Evolutionary conservation across 1,140 invertebrate genomes (phyloP), one percentile per base, ranked within the genome.

Genomic region (Akabosia matsudoensis): DNA sequence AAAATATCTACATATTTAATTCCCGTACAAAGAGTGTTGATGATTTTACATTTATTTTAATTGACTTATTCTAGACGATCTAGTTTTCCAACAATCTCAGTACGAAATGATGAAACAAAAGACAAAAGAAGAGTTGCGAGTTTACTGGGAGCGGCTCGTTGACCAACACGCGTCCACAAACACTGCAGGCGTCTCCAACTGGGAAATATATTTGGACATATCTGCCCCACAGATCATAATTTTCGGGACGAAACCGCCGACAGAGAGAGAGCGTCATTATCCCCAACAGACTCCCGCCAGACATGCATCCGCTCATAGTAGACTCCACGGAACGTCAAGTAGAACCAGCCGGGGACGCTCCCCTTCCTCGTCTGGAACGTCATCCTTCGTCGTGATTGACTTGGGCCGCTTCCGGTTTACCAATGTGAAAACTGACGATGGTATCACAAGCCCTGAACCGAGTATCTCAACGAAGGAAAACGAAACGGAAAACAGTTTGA

Each of bases 171-270:
- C 79, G 74, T 75, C 74, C 78, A 74, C 70, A 37, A 78, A 61
- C 16, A 74, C 74, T 2, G 24, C 28, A 0, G 76, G 56, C n/a
- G 67, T 64, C 0, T 67, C 54, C 64, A 90, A 90, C 18, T 97
- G 95, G 94, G 91, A 94, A 80, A 86, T 97, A 70, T 90, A 95
- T 80, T 86, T 97, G 73, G 93, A 97, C 83, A 95, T 98, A 72
- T 94, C 92, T 26, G 95, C 96, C 1, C 96, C 96, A 4, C 93
- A 97, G 83, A 94, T 98, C 74, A 89, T 97, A 79, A 84, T 89
- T 51, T 87, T 88, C 56, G 79, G 79, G 52, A 70, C 73, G 1
- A 79, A 75, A 72, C n/a, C 70, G 2, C 4, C 28, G 7, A 1
- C 4, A 7, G 37, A 72, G 30, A 45, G 70, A 72, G 7, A 1